A percentile compares a stretch with the other conserved stretches of the same genome.
Conservation (phyloP, 2,888 invertebrate genomes). For the Drosophila demipolita region DNA sequence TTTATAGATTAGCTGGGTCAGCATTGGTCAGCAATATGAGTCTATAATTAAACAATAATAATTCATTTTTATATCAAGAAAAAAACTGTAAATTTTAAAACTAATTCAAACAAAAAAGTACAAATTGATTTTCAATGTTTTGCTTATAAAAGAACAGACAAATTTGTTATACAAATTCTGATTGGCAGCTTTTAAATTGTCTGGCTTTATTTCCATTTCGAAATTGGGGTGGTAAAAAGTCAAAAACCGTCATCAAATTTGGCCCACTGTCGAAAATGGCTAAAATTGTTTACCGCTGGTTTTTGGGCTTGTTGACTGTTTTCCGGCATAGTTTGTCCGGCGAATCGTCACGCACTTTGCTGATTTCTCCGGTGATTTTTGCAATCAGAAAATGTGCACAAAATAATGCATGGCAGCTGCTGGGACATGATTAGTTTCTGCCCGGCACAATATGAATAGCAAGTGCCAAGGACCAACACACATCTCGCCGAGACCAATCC, state of each 20-base stretch:
- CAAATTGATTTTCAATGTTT: slow-evolving; percentile 62
- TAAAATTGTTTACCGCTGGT: neutral
- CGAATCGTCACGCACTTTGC: slow-evolving; percentile 46
- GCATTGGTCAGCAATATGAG: neutral
- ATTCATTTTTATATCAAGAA: neutral
- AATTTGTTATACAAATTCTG: slow-evolving; percentile 9
- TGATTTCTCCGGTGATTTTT: slow-evolving; percentile 80
- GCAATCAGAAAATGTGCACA: slow-evolving; percentile 73
- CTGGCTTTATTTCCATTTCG: neutral
- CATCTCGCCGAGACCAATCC: neutral
- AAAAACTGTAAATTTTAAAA: neutral
- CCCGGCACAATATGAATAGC: slow-evolving; percentile 65
- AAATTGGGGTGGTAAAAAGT: neutral
- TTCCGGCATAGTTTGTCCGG: slow-evolving; percentile 5
- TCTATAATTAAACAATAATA: neutral
- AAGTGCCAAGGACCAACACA: slow-evolving; percentile 31
- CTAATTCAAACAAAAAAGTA: neutral
- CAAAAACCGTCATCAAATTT: neutral
- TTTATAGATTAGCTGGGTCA: neutral
- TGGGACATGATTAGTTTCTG: slow-evolving; percentile 59
- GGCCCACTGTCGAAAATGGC: neutral
- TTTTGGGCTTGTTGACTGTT: neutral
- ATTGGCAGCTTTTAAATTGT: slow-evolving; percentile 7
- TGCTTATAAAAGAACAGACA: slow-evolving; percentile 13
- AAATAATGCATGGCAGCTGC: slow-evolving; percentile 62